Conservation (phyloP, 2,113 vertebrate species). For the Muntiacus reevesi region DNA sequence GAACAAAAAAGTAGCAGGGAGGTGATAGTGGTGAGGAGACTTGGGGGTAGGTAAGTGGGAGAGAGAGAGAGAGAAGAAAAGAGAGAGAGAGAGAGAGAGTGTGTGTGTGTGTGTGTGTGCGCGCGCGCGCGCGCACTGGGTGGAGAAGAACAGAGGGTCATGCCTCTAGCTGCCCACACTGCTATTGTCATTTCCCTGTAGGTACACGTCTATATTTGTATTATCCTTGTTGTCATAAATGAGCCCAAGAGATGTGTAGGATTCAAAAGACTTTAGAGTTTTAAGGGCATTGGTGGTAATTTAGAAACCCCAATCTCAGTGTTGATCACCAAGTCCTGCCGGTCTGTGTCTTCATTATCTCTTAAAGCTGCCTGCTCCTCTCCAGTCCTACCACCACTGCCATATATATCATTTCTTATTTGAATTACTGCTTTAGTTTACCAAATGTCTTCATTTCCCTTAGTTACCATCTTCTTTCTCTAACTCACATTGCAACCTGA, state of each 20-base stretch:
- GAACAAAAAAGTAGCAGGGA: not conserved
- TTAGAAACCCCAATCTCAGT: not conserved
- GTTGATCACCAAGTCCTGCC: not conserved
- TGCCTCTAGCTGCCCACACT: not conserved
- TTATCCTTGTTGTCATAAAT: constrained; percentile 1
- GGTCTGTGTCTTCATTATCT: not conserved
- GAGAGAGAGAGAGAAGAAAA: not conserved
- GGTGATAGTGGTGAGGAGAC: not conserved
- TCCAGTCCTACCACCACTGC: not conserved
- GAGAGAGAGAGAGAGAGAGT: too few species aligned
- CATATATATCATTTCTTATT: not conserved
- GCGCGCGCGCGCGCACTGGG: not conserved
- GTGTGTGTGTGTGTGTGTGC: not conserved
- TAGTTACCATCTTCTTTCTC: not conserved
- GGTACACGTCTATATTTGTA: not conserved
- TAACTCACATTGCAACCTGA: not conserved
- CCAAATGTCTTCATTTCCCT: not conserved
- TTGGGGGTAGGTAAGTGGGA: not conserved
- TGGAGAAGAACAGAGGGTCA: not conserved
- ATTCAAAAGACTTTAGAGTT: not conserved
- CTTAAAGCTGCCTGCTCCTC: not conserved
- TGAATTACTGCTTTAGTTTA: not conserved
- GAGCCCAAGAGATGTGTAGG: not conserved
- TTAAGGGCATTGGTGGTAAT: not conserved
- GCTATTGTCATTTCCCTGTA: not conserved